phyloP scores from a whole-genome alignment of 2,888 invertebrate species.

The Nephrotoma flavescens region DNA sequence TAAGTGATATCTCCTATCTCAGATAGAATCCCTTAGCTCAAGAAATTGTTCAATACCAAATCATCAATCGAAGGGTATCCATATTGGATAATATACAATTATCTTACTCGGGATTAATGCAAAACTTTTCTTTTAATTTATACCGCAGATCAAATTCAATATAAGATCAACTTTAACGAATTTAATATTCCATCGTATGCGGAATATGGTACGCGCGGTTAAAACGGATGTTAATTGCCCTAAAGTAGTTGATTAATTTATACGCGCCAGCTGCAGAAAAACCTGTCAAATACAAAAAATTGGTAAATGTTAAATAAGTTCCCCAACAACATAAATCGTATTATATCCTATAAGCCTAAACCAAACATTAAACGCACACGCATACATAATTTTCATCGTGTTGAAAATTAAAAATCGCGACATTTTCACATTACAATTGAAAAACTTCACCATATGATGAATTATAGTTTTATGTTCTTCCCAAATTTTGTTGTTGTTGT shows the following conservation, averaged over 20 bases:
- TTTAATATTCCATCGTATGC: no score
- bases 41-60: no score
- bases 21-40: no score
- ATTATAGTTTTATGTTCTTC: not conserved
- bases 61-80: no score
- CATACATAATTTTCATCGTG: not conserved
- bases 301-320: not conserved
- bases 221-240: not conserved
- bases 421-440: not conserved
- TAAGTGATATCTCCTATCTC: no score
- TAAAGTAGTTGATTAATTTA: not conserved
- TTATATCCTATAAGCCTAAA: not conserved
- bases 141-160: no score
- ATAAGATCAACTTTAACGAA: no score
- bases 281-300: not conserved
- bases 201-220: not conserved
- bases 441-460: constrained; percentile 1
- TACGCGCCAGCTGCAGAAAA: not conserved
- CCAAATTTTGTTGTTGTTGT: not conserved
- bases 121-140: no score
- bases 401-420: not conserved
- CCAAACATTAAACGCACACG: not conserved
- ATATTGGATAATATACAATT: no score
- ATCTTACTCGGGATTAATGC: no score
- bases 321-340: not conserved